phyloP scores from a whole-genome alignment of 2,888 invertebrate species.

The Napeogenes inachia region DNA sequence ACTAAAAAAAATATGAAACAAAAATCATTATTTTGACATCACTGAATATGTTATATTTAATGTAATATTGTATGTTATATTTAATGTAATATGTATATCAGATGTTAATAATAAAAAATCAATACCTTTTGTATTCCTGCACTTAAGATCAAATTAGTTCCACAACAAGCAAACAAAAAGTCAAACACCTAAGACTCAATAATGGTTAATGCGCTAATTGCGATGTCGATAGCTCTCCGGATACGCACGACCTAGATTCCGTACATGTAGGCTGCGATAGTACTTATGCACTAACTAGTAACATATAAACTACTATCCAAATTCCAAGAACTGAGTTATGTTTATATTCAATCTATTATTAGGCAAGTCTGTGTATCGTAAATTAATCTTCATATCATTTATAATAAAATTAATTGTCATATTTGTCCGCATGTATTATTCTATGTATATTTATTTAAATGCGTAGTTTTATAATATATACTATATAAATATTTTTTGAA shows the following conservation, averaged over 20 bases:
- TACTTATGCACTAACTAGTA: slow-evolving; percentile 23
- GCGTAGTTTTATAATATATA: too few relatives aligned
- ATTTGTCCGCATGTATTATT: too few relatives aligned
- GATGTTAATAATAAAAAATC: background rate
- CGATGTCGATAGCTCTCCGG: slow-evolving; percentile 58
- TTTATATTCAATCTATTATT: background rate
- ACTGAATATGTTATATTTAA: too few relatives aligned
- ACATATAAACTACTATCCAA: slow-evolving; percentile 8
- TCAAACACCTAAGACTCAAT: slow-evolving; percentile 27
- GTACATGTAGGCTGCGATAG: slow-evolving; percentile 38
- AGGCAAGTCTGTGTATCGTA: background rate
- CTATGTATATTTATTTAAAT: too few relatives aligned
- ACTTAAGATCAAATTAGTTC: slow-evolving; percentile 8
- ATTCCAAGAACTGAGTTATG: slow-evolving; percentile 3
- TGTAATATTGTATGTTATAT: too few relatives aligned
- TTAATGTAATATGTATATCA: too few relatives aligned
- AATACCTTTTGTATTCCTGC: background rate
- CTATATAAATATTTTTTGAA: too few relatives aligned
- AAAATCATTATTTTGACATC: too few relatives aligned
- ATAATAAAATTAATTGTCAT: too few relatives aligned
- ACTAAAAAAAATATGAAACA: too few relatives aligned
- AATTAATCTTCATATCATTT: background rate
- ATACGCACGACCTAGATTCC: slow-evolving; percentile 63
- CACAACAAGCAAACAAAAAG: slow-evolving; percentile 7
- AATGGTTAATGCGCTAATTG: slow-evolving; percentile 52